A percentile compares a stretch with the other conserved stretches of the same genome.
Conservation (phyloP, 2,888 invertebrate genomes). For the Osedax frankpressi region DNA sequence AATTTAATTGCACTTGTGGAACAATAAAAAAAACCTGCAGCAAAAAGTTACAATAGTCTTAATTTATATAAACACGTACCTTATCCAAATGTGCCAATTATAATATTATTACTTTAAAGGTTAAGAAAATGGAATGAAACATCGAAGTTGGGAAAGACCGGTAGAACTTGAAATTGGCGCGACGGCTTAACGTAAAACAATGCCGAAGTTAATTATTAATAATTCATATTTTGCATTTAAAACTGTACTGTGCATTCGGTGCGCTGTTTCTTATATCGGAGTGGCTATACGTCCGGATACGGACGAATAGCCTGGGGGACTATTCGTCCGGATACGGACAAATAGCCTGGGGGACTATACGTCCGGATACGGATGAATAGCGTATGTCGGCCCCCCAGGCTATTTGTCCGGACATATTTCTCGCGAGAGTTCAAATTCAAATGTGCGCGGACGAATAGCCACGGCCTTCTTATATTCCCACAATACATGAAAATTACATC, state of each 20-base stretch:
- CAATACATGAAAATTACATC: background rate
- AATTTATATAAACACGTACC: background rate
- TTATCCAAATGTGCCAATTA: background rate
- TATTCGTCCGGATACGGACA: too few relatives aligned
- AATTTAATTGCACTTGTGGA: background rate
- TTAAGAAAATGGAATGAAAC: background rate
- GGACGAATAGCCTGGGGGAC: too few relatives aligned
- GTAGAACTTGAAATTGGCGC: background rate
- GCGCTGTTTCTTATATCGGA: background rate
- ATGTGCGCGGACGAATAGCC: too few relatives aligned
- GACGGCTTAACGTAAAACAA: background rate
- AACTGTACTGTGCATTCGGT: background rate
- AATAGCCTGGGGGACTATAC: too few relatives aligned
- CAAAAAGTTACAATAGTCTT: background rate
- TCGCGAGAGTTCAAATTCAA: too few relatives aligned
- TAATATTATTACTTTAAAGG: background rate
- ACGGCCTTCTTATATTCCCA: background rate
- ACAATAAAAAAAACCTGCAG: background rate
- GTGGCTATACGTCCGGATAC: too few relatives aligned
- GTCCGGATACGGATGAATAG: too few relatives aligned
- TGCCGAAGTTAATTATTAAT: background rate
- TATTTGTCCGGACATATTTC: too few relatives aligned
- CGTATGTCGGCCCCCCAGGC: too few relatives aligned
- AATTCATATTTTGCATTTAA: background rate
- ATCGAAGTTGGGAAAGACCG: background rate